phyloP scores from a whole-genome alignment of 1,140 invertebrate genomes.

The Lasioglossum baleicum region DNA sequence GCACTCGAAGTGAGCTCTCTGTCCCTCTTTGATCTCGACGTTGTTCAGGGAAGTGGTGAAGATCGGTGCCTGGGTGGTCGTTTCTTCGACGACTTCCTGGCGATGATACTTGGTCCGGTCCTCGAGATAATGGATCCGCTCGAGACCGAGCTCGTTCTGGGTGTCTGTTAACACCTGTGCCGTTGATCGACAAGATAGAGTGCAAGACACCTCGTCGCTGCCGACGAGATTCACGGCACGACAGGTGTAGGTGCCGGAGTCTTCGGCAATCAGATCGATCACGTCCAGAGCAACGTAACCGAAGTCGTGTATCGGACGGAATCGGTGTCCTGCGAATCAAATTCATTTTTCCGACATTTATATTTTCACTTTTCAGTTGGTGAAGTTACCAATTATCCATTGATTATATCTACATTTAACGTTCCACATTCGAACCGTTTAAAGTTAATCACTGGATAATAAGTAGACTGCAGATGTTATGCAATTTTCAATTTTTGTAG shows the following conservation, averaged over 20 bases:
- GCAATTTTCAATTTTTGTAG: no score
- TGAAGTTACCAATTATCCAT: no score
- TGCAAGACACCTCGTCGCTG: constrained; percentile 90
- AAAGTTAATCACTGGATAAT: no score
- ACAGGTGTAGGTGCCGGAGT: constrained; percentile 96
- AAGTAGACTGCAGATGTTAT: no score
- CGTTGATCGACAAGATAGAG: constrained; percentile 85
- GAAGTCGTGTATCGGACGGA: constrained; percentile 97
- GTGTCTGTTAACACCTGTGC: constrained; percentile 90
- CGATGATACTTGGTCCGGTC: constrained; percentile 89
- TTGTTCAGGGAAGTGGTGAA: constrained; percentile 95
- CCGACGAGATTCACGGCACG: constrained; percentile 94
- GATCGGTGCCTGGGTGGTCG: constrained; percentile 92
- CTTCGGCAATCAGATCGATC: constrained; percentile 94
- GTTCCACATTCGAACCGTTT: no score
- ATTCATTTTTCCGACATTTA: neutral
- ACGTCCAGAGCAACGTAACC: constrained; percentile 96
- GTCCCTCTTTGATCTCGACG: constrained; percentile 95
- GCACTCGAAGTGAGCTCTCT: constrained; percentile 97
- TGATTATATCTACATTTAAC: no score
- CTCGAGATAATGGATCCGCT: constrained; percentile 93
- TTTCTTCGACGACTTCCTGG: constrained; percentile 88
- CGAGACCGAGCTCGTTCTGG: constrained; percentile 90
- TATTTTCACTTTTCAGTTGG: no score
- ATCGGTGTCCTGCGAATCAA: constrained; percentile 86